phyloP scores from a whole-genome alignment of 2,888 invertebrate species.

The Onthophagus sagittarius region DNA sequence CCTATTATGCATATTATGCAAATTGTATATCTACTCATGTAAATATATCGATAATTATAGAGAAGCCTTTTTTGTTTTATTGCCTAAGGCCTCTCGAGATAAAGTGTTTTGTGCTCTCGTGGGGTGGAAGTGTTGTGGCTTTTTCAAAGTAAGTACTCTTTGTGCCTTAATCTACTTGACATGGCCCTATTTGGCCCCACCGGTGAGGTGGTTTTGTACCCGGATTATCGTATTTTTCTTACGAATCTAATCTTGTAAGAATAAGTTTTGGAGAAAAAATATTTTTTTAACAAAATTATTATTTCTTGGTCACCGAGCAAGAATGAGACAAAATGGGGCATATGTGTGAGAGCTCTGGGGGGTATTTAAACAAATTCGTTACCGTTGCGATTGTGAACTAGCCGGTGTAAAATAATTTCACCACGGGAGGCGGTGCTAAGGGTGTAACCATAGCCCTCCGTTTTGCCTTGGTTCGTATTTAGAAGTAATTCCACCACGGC shows the following conservation, averaged over 20 bases:
- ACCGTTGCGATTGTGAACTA: slow-evolving; percentile 23
- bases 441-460: slow-evolving; percentile 17
- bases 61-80: not conserved
- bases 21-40: slow-evolving; percentile 28
- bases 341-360: slow-evolving; percentile 4
- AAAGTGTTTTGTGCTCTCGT: slow-evolving; percentile 5
- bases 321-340: slow-evolving; percentile 1
- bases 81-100: not conserved
- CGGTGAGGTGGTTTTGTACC: not conserved
- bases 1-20: slow-evolving; percentile 3
- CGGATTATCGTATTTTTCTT: not conserved
- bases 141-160: slow-evolving; percentile 30
- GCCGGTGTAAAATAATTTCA: slow-evolving; percentile 34
- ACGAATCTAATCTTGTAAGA: not conserved
- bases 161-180: slow-evolving; percentile 33
- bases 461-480: slow-evolving; percentile 42
- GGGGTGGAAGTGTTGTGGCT: slow-evolving; percentile 33
- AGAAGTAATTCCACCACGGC: slow-evolving; percentile 48
- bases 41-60: slow-evolving; percentile 22
- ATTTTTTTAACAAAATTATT: not conserved
- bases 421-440: slow-evolving; percentile 35
- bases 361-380: slow-evolving; percentile 24
- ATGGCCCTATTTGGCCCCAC: slow-evolving; percentile 11
- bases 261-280: not conserved
- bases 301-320: not conserved